Conservation (phyloP, 2,888 invertebrate genomes). For the Harpalus rubripes region DNA sequence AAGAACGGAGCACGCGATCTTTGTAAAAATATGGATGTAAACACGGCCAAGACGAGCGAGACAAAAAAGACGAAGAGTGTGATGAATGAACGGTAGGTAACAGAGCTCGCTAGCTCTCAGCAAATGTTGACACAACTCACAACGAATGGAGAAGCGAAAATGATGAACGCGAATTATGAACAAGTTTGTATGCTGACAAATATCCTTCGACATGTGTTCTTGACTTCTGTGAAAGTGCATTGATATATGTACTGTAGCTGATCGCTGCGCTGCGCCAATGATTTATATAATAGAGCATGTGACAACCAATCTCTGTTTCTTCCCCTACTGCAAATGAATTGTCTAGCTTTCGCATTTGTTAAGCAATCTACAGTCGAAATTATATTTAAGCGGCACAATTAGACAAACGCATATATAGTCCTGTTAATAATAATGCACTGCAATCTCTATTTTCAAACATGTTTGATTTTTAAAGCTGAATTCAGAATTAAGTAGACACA, state of each 20-base stretch:
- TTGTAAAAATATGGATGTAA: constrained; percentile 62
- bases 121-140: constrained; percentile 63
- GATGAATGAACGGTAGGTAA: constrained; percentile 59
- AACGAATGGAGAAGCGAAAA: constrained; percentile 56
- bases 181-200: constrained; percentile 59
- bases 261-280: neutral
- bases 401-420: neutral
- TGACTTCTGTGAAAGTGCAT: constrained; percentile 56
- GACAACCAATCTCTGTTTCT: constrained; percentile 4
- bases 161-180: constrained; percentile 65
- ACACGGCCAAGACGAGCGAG: constrained; percentile 37
- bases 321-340: neutral
- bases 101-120: constrained; percentile 40
- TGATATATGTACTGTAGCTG: constrained; percentile 14
- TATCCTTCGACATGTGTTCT: constrained; percentile 47
- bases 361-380: neutral
- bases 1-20: constrained; percentile 41
- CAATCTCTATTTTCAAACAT: too few species aligned
- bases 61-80: constrained; percentile 53
- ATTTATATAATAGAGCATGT: constrained; percentile 42
- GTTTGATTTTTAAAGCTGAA: too few species aligned
- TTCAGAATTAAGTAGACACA: too few species aligned
- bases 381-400: neutral
- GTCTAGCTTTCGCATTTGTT: neutral
- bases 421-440: too few species aligned